These are phyloP conservation scores for Amazona guildingii DNA, from an alignment of 2,113 vertebrate species.

Conservation along the genomic window DNA sequence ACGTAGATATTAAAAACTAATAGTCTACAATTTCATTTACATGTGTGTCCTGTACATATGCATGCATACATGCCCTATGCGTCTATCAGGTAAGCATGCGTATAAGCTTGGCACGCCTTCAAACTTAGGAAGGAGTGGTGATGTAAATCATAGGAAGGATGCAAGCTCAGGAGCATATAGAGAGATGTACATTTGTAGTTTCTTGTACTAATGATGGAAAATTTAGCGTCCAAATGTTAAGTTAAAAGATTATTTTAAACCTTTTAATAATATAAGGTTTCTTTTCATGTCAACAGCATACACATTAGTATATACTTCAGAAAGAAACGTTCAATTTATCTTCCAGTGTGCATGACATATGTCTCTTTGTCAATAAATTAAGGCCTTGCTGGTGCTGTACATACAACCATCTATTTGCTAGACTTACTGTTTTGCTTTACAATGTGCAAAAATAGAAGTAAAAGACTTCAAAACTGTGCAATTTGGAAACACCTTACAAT, in stretches of 20 bases:
- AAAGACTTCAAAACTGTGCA: not conserved
- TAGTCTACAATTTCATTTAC: not conserved
- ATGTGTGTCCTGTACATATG: rapidly evolving
- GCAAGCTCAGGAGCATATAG: not conserved
- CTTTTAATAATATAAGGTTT: not conserved
- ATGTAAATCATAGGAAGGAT: not conserved
- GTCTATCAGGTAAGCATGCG: not conserved
- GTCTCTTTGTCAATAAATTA: not conserved
- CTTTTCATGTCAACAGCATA: not conserved
- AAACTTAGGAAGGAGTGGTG: not conserved
- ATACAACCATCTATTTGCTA: not conserved
- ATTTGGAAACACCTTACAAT: not conserved
- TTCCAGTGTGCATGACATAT: not conserved
- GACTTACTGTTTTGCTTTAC: not conserved
- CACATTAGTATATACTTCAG: not conserved
- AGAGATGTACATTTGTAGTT: not conserved
- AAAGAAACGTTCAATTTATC: not conserved
- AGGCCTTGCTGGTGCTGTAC: not conserved
- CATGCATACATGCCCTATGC: not conserved
- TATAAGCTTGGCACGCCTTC: not conserved
- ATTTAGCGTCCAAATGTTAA: not conserved
- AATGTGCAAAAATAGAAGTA: not conserved
- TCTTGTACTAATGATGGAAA: not conserved
- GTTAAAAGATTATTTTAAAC: not conserved
- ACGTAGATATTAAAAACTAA: not conserved